A percentile compares a stretch with the other conserved stretches of the same genome.
These are phyloP conservation scores for Pristionchus mayeri DNA, from an alignment of 2,888 invertebrate genomes.

Conservation along the genomic window DNA sequence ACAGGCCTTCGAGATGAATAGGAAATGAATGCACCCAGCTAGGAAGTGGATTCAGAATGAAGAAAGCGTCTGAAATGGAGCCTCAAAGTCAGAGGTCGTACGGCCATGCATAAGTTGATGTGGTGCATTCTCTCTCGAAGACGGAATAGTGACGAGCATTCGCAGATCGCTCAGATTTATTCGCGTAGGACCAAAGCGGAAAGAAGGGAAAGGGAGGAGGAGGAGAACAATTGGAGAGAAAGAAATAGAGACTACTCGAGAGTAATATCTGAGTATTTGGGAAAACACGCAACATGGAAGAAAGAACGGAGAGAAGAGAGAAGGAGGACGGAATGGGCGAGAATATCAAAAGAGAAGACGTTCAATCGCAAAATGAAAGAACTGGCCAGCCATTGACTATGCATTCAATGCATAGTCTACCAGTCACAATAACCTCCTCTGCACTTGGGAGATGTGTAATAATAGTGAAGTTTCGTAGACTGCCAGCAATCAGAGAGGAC, in stretches of 20 bases:
- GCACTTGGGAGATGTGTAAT: too few relatives aligned
- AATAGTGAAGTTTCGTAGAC: too few relatives aligned
- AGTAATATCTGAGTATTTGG: conserved; percentile 6
- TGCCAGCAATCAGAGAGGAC: too few relatives aligned
- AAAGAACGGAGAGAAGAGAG: too few relatives aligned
- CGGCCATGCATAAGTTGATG: conserved; percentile 41
- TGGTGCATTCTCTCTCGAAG: not conserved
- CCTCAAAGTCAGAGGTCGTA: conserved; percentile 12
- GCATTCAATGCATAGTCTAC: too few relatives aligned
- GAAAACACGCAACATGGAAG: too few relatives aligned
- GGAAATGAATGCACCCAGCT: not conserved
- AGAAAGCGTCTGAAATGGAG: not conserved
- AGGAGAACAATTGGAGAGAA: not conserved
- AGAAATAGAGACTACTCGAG: not conserved
- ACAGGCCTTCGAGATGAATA: too few relatives aligned
- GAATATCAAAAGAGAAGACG: too few relatives aligned
- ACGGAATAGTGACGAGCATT: not conserved
- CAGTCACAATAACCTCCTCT: too few relatives aligned
- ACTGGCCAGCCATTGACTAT: too few relatives aligned
- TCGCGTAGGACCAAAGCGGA: not conserved
- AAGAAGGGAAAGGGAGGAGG: not conserved
- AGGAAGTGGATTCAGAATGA: not conserved
- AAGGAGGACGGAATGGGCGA: too few relatives aligned
- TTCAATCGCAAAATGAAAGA: too few relatives aligned
- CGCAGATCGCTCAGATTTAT: not conserved